phyloP scores from a whole-genome alignment of 1,140 invertebrate species.

The Dendroctonus ponderosae region DNA sequence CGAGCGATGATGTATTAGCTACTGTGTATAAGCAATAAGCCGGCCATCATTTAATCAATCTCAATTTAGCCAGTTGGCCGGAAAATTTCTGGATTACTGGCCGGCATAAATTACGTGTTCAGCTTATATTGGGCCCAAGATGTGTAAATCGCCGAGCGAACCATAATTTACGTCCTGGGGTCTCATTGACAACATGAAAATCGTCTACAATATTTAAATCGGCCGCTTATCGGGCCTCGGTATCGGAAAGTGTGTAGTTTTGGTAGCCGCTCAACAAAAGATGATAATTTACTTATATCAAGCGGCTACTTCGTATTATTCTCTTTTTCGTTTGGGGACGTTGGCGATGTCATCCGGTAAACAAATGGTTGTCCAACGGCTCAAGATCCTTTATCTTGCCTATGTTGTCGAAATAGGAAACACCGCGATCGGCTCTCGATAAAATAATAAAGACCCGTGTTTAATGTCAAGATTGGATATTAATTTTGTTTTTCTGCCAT shows the following conservation, averaged over 20 bases:
- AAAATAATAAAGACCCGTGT: too few species aligned
- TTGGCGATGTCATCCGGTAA: slow-evolving; percentile 6
- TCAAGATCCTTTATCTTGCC: slow-evolving; percentile 9
- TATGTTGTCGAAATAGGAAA: slow-evolving; percentile 7
- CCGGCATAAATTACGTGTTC: not conserved
- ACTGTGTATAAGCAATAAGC: slow-evolving; percentile 11
- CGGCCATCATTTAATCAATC: slow-evolving; percentile 16
- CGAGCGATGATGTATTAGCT: slow-evolving; percentile 14
- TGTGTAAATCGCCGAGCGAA: too few species aligned
- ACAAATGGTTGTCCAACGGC: slow-evolving; percentile 9
- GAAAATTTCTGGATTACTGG: slow-evolving; percentile 19
- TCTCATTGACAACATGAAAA: too few species aligned
- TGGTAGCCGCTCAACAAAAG: slow-evolving; percentile 17
- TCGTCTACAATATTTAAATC: too few species aligned
- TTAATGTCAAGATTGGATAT: too few species aligned
- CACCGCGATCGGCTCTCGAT: too few species aligned
- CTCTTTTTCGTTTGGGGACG: not conserved
- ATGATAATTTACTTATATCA: slow-evolving; percentile 20
- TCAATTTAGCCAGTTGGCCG: slow-evolving; percentile 19
- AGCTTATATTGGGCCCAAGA: too few species aligned
- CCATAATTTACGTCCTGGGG: too few species aligned
- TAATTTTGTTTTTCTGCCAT: not conserved
- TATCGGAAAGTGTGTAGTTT: slow-evolving; percentile 8
- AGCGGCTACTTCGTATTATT: slow-evolving; percentile 11
- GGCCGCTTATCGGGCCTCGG: too few species aligned